These are phyloP conservation scores for Leptodactylus fallax DNA, from an alignment of 2,797 vertebrate genomes.

Conservation along the genomic window DNA sequence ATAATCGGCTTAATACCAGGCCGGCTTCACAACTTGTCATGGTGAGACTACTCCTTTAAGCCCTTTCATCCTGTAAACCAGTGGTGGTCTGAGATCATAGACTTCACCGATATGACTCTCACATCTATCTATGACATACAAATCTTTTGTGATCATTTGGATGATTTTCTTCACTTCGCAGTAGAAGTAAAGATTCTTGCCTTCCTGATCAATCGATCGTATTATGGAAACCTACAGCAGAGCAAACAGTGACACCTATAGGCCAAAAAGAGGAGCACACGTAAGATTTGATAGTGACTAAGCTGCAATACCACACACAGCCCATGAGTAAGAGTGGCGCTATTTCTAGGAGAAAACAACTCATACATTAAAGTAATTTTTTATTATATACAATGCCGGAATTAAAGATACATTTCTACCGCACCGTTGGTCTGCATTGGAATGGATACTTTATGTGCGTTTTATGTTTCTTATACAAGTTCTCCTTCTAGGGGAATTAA, in stretches of 20 bases:
- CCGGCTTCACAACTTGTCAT: background rate
- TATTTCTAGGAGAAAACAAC: background rate
- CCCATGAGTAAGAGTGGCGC: background rate
- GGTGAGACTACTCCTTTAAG: background rate
- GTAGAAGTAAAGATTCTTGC: background rate
- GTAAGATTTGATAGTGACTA: background rate
- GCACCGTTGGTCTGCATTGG: background rate
- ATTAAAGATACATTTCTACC: background rate
- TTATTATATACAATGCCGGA: background rate
- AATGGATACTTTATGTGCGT: conserved; percentile 71
- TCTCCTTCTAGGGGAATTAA: conserved; percentile 88
- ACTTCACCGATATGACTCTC: no score
- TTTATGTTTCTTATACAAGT: conserved; percentile 75
- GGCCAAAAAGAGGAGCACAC: background rate
- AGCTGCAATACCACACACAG: background rate
- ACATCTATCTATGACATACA: no score
- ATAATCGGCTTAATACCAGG: background rate
- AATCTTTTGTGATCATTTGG: background rate
- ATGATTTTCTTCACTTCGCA: background rate
- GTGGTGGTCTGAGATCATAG: background rate
- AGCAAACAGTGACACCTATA: background rate
- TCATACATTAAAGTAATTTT: background rate
- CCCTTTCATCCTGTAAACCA: background rate
- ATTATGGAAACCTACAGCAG: background rate
- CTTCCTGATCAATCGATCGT: background rate